Percentiles rank a stretch among this genome's conserved stretches.
phyloP scores from a whole-genome alignment of 92 coral and sea anemone genomes.

The Siderastrea siderea region DNA sequence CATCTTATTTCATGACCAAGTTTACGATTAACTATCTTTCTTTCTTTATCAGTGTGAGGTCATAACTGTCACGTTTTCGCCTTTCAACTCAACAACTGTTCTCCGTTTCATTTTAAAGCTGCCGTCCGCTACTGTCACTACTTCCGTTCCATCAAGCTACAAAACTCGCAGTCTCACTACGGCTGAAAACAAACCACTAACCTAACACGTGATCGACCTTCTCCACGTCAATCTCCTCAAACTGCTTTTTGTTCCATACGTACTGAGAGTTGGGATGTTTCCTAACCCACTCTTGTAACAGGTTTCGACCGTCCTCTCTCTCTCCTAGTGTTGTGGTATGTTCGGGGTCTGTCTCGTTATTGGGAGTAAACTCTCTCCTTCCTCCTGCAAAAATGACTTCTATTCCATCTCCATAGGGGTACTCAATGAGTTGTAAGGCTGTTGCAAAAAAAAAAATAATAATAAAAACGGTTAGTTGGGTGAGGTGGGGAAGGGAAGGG shows the following conservation, averaged over 20 bases:
- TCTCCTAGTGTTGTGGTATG: conserved; percentile 43
- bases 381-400: conserved; percentile 97
- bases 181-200: conserved; percentile 5
- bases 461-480: neutral
- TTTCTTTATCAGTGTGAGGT: too few relatives aligned
- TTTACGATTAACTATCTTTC: too few relatives aligned
- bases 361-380: conserved; percentile 76
- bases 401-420: conserved; percentile 90
- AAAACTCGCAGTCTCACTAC: neutral
- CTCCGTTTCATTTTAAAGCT: too few relatives aligned
- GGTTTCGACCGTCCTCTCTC: conserved; percentile 83
- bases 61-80: too few relatives aligned
- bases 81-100: too few relatives aligned
- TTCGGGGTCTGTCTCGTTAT: conserved; percentile 78
- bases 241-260: conserved; percentile 85
- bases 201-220: conserved; percentile 89
- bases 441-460: neutral
- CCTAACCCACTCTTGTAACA: conserved; percentile 79
- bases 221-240: conserved; percentile 78
- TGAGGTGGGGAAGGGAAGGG: neutral
- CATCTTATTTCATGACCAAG: too few relatives aligned
- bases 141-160: neutral
- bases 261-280: conserved; percentile 72
- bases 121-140: too few relatives aligned
- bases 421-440: conserved; percentile 89